Conservation (phyloP, 2,888 invertebrate species). For the Sinelater perroti region DNA sequence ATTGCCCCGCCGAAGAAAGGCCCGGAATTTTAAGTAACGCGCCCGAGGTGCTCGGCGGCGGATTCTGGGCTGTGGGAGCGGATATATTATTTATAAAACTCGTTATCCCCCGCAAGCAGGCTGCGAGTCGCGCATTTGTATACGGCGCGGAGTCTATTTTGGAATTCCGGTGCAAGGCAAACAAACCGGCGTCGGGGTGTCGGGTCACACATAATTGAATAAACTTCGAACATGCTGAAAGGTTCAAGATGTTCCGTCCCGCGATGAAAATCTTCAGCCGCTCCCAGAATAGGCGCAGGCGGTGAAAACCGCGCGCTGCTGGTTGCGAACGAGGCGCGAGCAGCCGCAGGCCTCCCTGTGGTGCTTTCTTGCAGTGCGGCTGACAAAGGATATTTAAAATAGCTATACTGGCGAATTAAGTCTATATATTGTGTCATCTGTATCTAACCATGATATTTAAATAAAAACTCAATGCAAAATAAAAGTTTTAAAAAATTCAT, state of each 20-base stretch:
- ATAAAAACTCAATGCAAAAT: background rate
- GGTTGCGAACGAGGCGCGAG: background rate
- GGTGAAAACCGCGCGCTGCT: background rate
- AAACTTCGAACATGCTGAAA: constrained; percentile 24
- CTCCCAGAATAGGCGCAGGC: constrained; percentile 15
- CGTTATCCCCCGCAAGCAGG: constrained; percentile 1
- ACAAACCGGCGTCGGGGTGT: constrained; percentile 3
- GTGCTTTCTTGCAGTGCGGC: too few relatives aligned
- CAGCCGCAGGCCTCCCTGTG: too few relatives aligned
- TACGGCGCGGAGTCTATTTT: constrained; percentile 11
- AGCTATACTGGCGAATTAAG: too few relatives aligned
- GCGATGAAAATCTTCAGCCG: constrained; percentile 12
- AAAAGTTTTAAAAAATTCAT: too few relatives aligned
- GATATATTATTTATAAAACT: constrained; percentile 8
- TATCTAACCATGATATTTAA: too few relatives aligned
- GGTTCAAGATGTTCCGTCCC: constrained; percentile 14
- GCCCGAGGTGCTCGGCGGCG: background rate
- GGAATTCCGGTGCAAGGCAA: constrained; percentile 5
- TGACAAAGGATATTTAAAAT: too few relatives aligned
- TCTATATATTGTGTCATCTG: too few relatives aligned
- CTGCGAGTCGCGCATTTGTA: constrained; percentile 1
- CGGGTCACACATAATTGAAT: constrained; percentile 25
- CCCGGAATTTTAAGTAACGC: constrained; percentile 15
- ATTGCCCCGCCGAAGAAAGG: background rate
- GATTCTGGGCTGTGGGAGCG: background rate